phyloP scores from a whole-genome alignment of 2,797 vertebrate genomes.

The Euphonia xanthogaster region DNA sequence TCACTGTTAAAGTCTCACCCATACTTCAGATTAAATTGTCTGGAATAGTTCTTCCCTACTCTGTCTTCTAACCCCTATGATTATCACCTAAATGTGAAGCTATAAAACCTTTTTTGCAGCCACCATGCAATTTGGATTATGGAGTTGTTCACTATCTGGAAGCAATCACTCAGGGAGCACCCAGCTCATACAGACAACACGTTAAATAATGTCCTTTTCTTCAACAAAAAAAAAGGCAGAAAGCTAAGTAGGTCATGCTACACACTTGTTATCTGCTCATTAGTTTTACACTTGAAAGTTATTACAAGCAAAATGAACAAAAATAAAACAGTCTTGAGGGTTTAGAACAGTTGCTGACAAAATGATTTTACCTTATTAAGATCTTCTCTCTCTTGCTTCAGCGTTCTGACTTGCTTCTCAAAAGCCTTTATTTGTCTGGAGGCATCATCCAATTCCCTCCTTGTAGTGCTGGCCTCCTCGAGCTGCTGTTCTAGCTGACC shows the following conservation, averaged over 20 bases:
- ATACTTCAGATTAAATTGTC: neutral
- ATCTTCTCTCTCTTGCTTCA: conserved; percentile 90
- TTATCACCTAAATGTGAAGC: neutral
- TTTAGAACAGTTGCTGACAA: neutral
- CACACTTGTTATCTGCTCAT: neutral
- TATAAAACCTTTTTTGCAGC: neutral
- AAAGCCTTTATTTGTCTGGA: conserved; percentile 87
- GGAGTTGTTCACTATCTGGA: neutral
- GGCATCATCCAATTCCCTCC: conserved; percentile 88
- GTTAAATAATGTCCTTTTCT: neutral
- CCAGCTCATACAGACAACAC: neutral
- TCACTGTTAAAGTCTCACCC: neutral
- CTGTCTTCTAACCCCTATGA: neutral
- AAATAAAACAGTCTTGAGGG: neutral
- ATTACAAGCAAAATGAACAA: neutral
- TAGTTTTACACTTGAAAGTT: neutral
- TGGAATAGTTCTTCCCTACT: neutral
- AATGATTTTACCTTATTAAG: conserved; percentile 87
- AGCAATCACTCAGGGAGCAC: neutral
- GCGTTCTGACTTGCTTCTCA: conserved; percentile 89
- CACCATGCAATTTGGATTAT: neutral
- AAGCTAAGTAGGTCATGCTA: neutral
- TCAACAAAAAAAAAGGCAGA: neutral
- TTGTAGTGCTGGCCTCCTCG: conserved; percentile 84
- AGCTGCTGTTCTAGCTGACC: conserved; percentile 88